Evolutionary conservation across 2,888 invertebrate species (phyloP), one percentile per base, ranked within the genome.

Genomic region (Drosophila algonquin): DNA sequence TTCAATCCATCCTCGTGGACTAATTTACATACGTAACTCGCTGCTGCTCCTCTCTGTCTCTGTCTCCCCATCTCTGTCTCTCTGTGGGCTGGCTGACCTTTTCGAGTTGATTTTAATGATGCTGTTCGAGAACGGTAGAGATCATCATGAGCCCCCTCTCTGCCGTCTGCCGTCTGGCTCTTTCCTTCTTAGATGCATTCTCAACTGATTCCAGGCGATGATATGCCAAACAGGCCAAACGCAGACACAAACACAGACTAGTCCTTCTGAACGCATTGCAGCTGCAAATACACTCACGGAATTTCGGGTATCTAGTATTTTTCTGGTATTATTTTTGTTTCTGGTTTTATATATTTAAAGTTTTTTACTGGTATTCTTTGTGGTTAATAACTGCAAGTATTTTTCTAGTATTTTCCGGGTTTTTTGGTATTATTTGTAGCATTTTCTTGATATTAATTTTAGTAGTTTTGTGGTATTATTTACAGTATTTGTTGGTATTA

Each of bases 1-100:
- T 63, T 63, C 48, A 60, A 62, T 63, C 69, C 55, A 62, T 75
- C 69, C 75, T 64, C 46, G 55, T 55, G 51, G 56, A 77, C 87
- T 85, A 88, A 88, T 85, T 85, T 85, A 79, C 89, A 88, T 88
- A 77, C 68, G 54, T 64, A 77, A 52, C 60, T 32, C 61, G 44
- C 35, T 56, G 44, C 46, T 35, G 32, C 45, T 30, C 8, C 30
- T 21, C 21, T 27, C 30, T 27, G 27, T 6, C 27, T 27, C 30
- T 50, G 21, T 16, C 24, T 21, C 45, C 35, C 30, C 18, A 18
- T 6, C 27, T 27, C 30, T 50, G 21, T 16, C 24, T 21, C 45
- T 46, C 30, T 50, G 24, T 32, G 40, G 40, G 14, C 40, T 16
- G 40, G 14, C 48, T 70, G 71, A 53, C 50, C 57, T 60, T 24